phyloP scores from a whole-genome alignment of 1,140 invertebrate genomes.

The Maniola jurtina region DNA sequence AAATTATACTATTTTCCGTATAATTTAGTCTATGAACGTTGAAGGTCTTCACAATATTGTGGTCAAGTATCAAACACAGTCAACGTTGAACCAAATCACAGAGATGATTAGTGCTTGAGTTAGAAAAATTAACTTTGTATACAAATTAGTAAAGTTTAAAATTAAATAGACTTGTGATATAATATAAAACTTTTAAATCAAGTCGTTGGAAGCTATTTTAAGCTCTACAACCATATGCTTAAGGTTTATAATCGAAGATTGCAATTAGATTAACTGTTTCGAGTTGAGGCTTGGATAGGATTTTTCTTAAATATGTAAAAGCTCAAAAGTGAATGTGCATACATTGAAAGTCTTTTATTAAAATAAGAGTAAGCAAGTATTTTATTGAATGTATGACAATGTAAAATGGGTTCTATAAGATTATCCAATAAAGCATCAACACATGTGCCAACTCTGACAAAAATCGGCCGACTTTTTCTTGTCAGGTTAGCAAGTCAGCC shows the following conservation, averaged over 20 bases:
- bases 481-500: too few species aligned
- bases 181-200: neutral
- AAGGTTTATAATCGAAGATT: neutral
- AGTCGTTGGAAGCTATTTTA: neutral
- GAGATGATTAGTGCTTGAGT: neutral
- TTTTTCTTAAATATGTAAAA: neutral
- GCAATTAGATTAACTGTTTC: neutral
- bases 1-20: too few species aligned
- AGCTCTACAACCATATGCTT: neutral
- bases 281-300: neutral
- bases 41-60: neutral
- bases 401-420: neutral
- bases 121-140: neutral
- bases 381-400: neutral
- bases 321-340: neutral
- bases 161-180: neutral
- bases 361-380: neutral
- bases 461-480: too few species aligned
- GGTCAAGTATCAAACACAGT: neutral
- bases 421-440: neutral
- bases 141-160: neutral
- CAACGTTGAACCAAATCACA: neutral
- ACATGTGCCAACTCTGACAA: too few species aligned
- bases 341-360: neutral
- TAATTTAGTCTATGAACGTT: too few species aligned